Base-by-base conservation (phyloP, 2,797 vertebrate genomes). In the Ceryle rudis region DNA sequence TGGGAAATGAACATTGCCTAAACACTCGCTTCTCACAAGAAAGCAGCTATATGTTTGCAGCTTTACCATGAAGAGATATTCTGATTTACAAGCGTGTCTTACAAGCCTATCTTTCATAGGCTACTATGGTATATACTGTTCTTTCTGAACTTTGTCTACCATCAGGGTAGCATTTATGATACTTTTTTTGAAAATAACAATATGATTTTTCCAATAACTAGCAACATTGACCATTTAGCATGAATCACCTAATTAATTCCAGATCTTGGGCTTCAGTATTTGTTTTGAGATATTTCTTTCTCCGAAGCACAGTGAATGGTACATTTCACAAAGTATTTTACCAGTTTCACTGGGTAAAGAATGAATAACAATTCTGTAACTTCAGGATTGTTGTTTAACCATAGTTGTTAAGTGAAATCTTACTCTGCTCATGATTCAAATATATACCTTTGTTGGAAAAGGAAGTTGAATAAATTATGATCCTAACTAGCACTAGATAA, bases 181-280 rank as follows among this genome's bases (percentile, higher is more conserved):
- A 29, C 26, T 64, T 86, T 75, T 75, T 72, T 15, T 23, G 49
- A 75, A 95, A 96, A 93, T 44, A 93, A 61, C 13, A 35, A 67
- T 62, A 55, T 52, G 20, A 0, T 0, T 52, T 93, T 86, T 51
- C 9, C 5, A 0, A 47, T 91, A 88, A 65, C 61, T 62, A 64
- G 9, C 9, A 10, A 89, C 69, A 31, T 72, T 55, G 4, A 57
- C 72, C 75, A 81, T 92, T 90, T 66, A 78, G 87, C 70, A 73
- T 94, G 94, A 95, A 96, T 96, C 96, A 96, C 73, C 58, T 95
- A 96, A 95, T 95, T 96, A 57, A 64, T 93, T 96, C 95, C 96
- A 96, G 91, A 91, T 81, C 66, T 66, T 73, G 82, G 82, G 52
- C 90, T 93, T 86, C 52, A 39, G 46, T 75, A 81, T 88, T 94